Evolutionary conservation across 2,797 vertebrate species (phyloP).

Genomic region (Novumbra hubbsi): DNA sequence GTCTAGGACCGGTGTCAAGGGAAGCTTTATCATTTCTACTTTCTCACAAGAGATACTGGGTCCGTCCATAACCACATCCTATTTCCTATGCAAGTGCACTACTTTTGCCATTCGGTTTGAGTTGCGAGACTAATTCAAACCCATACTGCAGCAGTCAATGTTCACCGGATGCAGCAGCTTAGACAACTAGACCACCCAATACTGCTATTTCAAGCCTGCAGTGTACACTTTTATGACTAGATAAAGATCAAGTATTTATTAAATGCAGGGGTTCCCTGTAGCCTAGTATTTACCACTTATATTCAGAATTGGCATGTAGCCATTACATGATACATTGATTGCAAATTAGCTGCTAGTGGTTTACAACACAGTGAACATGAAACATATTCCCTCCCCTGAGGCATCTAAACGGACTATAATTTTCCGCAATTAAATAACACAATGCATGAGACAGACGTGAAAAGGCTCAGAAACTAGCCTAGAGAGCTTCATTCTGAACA

Average conservation of each 20-base stretch:
- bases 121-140: too few species aligned
- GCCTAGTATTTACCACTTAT: background rate
- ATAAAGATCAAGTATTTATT: background rate
- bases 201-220: background rate
- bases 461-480: background rate
- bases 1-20: conserved; percentile 19
- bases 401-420: background rate
- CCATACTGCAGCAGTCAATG: too few species aligned
- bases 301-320: background rate
- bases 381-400: background rate
- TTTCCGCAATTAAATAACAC: background rate
- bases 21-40: background rate
- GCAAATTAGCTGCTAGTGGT: conserved; percentile 4
- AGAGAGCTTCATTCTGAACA: conserved; percentile 7
- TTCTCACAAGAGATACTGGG: background rate
- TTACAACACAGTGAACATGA: background rate
- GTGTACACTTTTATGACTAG: too few species aligned
- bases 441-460: background rate
- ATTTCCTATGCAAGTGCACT: background rate
- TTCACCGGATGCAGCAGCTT: too few species aligned
- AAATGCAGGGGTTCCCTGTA: background rate
- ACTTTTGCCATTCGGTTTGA: background rate
- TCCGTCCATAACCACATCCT: background rate
- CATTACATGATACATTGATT: conserved; percentile 5
- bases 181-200: background rate